Conservation (phyloP, 2,888 invertebrate genomes). For the Drepanosiphum platanoidis region DNA sequence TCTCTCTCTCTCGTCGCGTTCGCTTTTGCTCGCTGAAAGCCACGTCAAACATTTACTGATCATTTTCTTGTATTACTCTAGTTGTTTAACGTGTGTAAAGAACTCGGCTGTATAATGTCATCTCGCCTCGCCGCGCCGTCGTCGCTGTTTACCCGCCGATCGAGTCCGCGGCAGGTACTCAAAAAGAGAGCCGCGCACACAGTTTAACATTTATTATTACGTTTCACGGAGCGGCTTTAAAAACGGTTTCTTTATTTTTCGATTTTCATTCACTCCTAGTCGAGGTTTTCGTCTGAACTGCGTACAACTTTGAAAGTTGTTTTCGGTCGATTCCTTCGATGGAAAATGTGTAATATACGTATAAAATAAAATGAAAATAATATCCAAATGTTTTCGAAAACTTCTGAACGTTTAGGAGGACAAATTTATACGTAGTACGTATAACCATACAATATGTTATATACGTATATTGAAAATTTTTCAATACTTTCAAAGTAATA, state of each 20-base stretch:
- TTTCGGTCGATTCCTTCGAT: neutral
- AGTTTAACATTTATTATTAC: neutral
- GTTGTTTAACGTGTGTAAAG: neutral
- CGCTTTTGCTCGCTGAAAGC: neutral
- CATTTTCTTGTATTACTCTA: neutral
- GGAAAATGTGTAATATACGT: too few relatives aligned
- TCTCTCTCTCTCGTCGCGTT: too few relatives aligned
- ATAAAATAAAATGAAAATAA: too few relatives aligned
- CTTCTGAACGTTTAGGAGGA: neutral
- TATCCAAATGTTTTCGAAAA: neutral
- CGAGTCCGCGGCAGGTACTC: neutral
- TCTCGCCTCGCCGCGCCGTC: neutral
- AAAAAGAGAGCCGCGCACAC: neutral
- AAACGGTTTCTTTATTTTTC: too few relatives aligned
- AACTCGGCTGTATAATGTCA: neutral
- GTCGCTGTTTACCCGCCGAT: neutral
- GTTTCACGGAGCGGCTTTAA: neutral
- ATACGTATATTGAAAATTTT: neutral
- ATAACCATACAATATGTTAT: neutral
- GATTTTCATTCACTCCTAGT: too few relatives aligned
- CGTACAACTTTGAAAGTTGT: neutral
- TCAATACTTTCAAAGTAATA: neutral
- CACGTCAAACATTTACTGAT: conserved; percentile 10
- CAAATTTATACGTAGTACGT: neutral
- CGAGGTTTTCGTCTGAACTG: too few relatives aligned